Conservation (phyloP, 1,140 invertebrate species). For the Zaprionus kolodkinae region DNA sequence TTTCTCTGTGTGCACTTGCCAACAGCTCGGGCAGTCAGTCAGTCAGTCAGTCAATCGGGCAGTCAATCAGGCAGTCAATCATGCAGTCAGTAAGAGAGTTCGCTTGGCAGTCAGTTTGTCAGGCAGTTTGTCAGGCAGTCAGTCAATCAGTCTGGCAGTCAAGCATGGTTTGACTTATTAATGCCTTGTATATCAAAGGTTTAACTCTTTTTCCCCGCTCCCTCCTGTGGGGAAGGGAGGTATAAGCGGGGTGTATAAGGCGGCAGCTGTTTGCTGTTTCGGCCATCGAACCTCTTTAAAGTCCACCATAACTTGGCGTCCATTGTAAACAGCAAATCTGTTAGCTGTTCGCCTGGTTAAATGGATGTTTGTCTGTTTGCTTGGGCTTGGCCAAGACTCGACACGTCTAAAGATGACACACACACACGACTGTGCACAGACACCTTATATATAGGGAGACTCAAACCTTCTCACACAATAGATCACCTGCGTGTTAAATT, state of each 20-base stretch:
- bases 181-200: constrained; percentile 63
- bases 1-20: constrained; percentile 43
- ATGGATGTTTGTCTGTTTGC: constrained; percentile 50
- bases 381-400: constrained; percentile 37
- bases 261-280: constrained; percentile 28
- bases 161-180: constrained; percentile 72
- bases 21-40: constrained; percentile 1
- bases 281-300: constrained; percentile 22
- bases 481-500: constrained; percentile 70
- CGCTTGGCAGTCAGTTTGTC: constrained; percentile 9
- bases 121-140: constrained; percentile 21
- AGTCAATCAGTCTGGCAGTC: constrained; percentile 22
- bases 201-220: constrained; percentile 25
- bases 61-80: neutral
- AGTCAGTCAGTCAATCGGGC: neutral
- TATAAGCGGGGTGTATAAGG: constrained; percentile 8
- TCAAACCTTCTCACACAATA: constrained; percentile 35
- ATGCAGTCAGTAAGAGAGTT: constrained; percentile 1
- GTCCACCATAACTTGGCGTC: constrained; percentile 10
- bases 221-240: neutral
- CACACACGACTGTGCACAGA: constrained; percentile 15
- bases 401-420: constrained; percentile 32
- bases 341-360: constrained; percentile 38
- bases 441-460: neutral
- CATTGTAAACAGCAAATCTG: constrained; percentile 27